Evolutionary conservation across 2,113 vertebrate genomes (phyloP).

Genomic region (Seriola dumerili): DNA sequence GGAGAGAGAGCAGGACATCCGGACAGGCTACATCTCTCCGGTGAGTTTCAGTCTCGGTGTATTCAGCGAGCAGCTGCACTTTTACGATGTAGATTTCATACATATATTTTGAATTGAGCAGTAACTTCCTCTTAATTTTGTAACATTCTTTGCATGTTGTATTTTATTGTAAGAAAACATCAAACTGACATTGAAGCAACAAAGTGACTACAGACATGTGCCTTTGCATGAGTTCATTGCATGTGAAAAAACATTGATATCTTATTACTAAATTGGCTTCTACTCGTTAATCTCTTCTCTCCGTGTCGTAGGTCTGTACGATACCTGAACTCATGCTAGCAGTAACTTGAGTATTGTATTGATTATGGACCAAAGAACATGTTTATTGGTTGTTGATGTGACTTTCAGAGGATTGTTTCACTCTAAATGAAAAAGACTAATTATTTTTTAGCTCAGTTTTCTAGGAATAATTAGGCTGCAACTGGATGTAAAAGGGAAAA

Average conservation of each 20-base stretch:
- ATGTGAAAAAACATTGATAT: conserved; percentile 77
- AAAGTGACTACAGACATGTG: conserved; percentile 61
- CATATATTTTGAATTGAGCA: conserved; percentile 4
- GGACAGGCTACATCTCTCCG: conserved; percentile 86
- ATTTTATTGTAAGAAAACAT: conserved; percentile 70
- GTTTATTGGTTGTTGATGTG: conserved; percentile 24
- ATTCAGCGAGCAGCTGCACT: background rate
- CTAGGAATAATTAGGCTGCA: background rate
- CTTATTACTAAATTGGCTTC: conserved; percentile 74
- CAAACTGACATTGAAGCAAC: conserved; percentile 74
- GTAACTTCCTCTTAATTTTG: conserved; percentile 63
- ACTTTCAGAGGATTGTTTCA: conserved; percentile 37
- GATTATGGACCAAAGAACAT: conserved; percentile 20
- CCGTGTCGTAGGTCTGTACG: conserved; percentile 46
- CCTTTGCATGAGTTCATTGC: conserved; percentile 87
- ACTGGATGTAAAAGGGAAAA: background rate
- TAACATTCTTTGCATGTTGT: conserved; percentile 85
- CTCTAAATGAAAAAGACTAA: conserved; percentile 15
- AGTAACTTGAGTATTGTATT: conserved; percentile 26
- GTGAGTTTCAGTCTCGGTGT: conserved; percentile 70
- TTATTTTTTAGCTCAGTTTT: background rate
- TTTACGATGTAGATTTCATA: conserved; percentile 5
- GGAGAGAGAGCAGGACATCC: conserved; percentile 83
- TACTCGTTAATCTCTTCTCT: conserved; percentile 68
- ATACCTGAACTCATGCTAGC: conserved; percentile 60